Conservation (phyloP, 30 jellyfish, hydroid and myxozoan species). For the Mastigias papua region DNA sequence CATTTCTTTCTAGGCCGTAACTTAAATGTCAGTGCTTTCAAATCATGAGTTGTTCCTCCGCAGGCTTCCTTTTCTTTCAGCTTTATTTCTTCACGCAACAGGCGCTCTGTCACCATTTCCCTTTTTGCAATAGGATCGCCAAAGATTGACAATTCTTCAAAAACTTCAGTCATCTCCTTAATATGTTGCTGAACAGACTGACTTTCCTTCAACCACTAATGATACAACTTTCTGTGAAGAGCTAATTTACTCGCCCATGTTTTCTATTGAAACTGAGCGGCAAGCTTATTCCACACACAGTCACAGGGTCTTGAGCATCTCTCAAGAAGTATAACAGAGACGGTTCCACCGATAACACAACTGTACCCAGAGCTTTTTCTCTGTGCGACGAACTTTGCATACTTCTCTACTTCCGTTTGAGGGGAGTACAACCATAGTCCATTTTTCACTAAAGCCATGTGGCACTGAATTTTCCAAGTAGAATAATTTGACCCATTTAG, state of each 20-base stretch:
- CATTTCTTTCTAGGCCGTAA: neutral
- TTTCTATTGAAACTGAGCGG: slow-evolving; percentile 73
- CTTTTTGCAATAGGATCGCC: slow-evolving; percentile 51
- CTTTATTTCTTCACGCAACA: too few relatives aligned
- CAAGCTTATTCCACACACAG: slow-evolving; percentile 64
- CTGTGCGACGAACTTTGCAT: neutral
- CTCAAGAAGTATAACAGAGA: slow-evolving; percentile 5
- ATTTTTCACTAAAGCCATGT: too few relatives aligned
- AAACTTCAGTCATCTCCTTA: too few relatives aligned
- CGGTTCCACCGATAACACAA: slow-evolving; percentile 55
- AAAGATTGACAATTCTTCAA: slow-evolving; percentile 55
- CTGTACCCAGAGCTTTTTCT: slow-evolving; percentile 38
- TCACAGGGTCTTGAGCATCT: slow-evolving; percentile 80
- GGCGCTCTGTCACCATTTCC: too few relatives aligned
- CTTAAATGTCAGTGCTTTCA: neutral
- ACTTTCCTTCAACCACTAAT: slow-evolving; percentile 5
- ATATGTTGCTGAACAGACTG: too few relatives aligned
- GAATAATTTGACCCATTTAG: too few relatives aligned
- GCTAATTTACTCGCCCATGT: slow-evolving; percentile 61
- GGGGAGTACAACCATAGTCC: too few relatives aligned
- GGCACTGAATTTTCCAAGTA: too few relatives aligned
- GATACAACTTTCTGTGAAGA: slow-evolving; percentile 30
- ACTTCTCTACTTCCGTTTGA: too few relatives aligned
- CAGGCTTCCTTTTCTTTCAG: too few relatives aligned
- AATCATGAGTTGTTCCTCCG: too few relatives aligned